Evolutionary conservation across 1,140 invertebrate species (phyloP), one percentile per base, ranked within the genome.

Genomic region (Nasonia longicornis): DNA sequence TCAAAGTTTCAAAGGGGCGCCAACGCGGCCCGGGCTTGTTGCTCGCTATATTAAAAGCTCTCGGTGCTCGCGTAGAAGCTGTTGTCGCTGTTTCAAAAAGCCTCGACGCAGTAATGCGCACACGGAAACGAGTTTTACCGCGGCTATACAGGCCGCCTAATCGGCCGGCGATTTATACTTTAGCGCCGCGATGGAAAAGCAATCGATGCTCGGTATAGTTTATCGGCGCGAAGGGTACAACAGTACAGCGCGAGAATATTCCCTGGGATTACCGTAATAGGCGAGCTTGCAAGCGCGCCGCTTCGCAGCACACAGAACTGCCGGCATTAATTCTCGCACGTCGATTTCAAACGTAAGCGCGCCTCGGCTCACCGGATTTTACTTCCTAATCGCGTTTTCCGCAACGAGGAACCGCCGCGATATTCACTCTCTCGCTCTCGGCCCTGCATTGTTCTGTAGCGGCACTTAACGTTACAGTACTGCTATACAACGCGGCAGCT

Each of bases 351-450:
- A 77, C 64, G n/a, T 58, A 71, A 58, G 67, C 58, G 35, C 29
- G 4, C 48, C 35, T 48, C 64, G 69, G 45, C 48, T 42, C 48
- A 72, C 48, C n/a, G 77, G 77, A 71, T 79, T 79, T 79, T 64
- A 71, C 77, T 72, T 72, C 77, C 69, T 72, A 75, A 81, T 76
- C 73, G 73, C 79, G 76, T 76, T 71, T 70, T 66, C 70, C 35
- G 35, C 38, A 42, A 20, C 48, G 48, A 0, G 69, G 38, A 10
- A 10, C 38, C 38, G 16, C 52, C 14, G 52, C 52, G 52, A n/a
- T 58, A 58, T 58, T 69, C 72, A 42, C 35, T 38, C 35, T 52
- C 26, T 35, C 72, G 31, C 48, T 8, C 64, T 70, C 48, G n/a
- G 70, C 71, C 26, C 26, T 26, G 26, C 64, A 35, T 75, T 75